Base-by-base conservation (phyloP, 2,113 vertebrate genomes). In the Malurus cyaneus region DNA sequence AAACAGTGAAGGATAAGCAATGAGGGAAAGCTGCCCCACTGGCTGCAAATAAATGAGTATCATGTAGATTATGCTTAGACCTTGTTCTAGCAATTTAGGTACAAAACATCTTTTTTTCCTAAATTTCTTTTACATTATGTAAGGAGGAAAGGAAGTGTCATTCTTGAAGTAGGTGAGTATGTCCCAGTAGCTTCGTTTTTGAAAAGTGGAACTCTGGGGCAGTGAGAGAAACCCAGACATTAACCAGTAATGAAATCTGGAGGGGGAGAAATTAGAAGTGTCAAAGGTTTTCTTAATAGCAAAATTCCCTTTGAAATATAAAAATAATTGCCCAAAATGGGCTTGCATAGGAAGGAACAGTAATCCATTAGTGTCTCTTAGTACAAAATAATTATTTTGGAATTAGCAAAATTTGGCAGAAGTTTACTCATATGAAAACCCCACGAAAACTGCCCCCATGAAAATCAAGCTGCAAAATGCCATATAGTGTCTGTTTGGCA, bases 381-480 rank as follows among this genome's bases (percentile, higher is more conserved):
- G 72, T 53, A 70, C n/a, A 54, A 78, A 92, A 56, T 60, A 71
- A 47, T 76, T 89, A 13, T 53, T 95, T 72, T 12, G 19, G 34
- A 94, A 71, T 94, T 73, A 83, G 44, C 49, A 80, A 86, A 83
- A 74, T 53, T n/a, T 2, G 7, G 28, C 28, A 66, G 49, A 88
- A 57, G 32, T 92, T 82, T 91, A 29, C 21, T 77, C 29, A 17
- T 21, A 49, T 0, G 3, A 25, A 70, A 92, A 79, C 28, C 19
- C 15, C 29, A 25, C 11, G 39, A 39, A 39, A 39, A 39, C 39
- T 39, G 39, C 39, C 39, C 39, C 62, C 26, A 36, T 70, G 83
- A 92, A 81, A 87, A 86, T 92, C 69, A 90, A 86, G 67, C 92
- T 67, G 54, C 76, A 88, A 86, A 93, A 83, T 61, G 67, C 28